Base-by-base conservation (phyloP, 2,113 vertebrate species). In the Tetrax tetrax region DNA sequence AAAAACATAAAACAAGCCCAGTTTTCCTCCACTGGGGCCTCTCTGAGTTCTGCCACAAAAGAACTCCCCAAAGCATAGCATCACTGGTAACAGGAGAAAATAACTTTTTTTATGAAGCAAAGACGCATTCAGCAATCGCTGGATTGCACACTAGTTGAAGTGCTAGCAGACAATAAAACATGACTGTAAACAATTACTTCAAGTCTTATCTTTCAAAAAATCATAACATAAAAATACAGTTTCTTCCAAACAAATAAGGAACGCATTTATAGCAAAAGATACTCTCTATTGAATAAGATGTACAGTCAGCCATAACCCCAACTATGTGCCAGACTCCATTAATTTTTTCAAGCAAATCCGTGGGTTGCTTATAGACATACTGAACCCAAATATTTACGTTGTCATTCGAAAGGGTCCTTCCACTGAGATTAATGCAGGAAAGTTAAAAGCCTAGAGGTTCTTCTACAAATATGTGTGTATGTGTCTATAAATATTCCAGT, bases 131-230 rank as follows among this genome's bases (percentile, higher is more conserved):
- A 74, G 14, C 50, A 63, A 14, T 88, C 3, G 3, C 57, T 72
- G 33, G 35, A 70, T 89, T 91, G 79, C 2, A 4, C 28, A 7
- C 6, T 56, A 37, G 25, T 9, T 37, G 61, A 82, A 91, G 37
- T 31, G 43, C 21, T 48, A 84, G 43, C 23, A 87, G 56, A 77
- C 33, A 93, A 79, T 60, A 94, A 90, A 90, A 74, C 54, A 50
- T 45, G 35, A 51, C 69, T 85, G 20, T 41, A 76, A 88, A 80
- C 2, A 29, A 76, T 70, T 70, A 4, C 20, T 79, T 83, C 29
- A 82, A 82, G n/a, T 5, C 20, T 71, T 85, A 93, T 95, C 79
- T 93, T 88, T 95, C 80, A 92, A 76, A 95, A 92, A 54, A 84
- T 68, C 82, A 81, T 91, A 65, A 95, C 90, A 25, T 83, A 37